These are phyloP conservation scores for Labeo calbasu DNA, from an alignment of 2,797 vertebrate genomes.

Conservation along the genomic window DNA sequence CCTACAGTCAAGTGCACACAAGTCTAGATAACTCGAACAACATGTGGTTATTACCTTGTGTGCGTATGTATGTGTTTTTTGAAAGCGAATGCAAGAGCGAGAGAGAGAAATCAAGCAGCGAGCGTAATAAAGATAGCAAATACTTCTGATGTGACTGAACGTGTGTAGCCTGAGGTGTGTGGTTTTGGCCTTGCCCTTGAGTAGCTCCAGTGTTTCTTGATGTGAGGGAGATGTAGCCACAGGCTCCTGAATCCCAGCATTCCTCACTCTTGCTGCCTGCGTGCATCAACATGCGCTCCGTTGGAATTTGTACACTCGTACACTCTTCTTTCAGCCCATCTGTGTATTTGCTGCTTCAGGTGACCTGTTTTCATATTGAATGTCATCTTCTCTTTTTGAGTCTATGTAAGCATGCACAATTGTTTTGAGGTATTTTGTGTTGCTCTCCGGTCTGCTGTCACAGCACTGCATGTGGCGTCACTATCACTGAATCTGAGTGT, in stretches of 20 bases:
- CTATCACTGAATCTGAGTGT: conserved; percentile 11
- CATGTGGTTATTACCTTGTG: conserved; percentile 12
- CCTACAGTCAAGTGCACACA: conserved; percentile 50
- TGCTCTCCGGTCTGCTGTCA: neutral
- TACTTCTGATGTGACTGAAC: conserved; percentile 23
- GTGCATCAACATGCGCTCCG: conserved; percentile 29
- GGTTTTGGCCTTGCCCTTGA: conserved; percentile 32
- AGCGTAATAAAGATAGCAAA: conserved; percentile 19
- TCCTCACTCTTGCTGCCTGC: conserved; percentile 47
- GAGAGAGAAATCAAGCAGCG: neutral
- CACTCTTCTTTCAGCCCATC: conserved; percentile 7
- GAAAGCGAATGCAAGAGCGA: neutral
- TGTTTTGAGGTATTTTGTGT: conserved; percentile 16
- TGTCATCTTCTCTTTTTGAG: neutral
- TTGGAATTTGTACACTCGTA: conserved; percentile 20
- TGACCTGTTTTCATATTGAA: conserved; percentile 18
- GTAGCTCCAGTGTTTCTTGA: conserved; percentile 10
- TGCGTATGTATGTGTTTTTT: neutral
- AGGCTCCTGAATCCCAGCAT: conserved; percentile 46
- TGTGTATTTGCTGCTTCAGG: conserved; percentile 1
- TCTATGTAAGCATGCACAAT: neutral
- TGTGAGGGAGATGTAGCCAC: conserved; percentile 5
- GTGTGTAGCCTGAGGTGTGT: conserved; percentile 33
- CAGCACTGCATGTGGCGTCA: neutral
- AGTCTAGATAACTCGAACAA: conserved; percentile 26